A percentile compares a stretch with the other conserved stretches of the same genome.
phyloP scores from a whole-genome alignment of 2,113 vertebrate species.

The Sinosuthora webbiana region DNA sequence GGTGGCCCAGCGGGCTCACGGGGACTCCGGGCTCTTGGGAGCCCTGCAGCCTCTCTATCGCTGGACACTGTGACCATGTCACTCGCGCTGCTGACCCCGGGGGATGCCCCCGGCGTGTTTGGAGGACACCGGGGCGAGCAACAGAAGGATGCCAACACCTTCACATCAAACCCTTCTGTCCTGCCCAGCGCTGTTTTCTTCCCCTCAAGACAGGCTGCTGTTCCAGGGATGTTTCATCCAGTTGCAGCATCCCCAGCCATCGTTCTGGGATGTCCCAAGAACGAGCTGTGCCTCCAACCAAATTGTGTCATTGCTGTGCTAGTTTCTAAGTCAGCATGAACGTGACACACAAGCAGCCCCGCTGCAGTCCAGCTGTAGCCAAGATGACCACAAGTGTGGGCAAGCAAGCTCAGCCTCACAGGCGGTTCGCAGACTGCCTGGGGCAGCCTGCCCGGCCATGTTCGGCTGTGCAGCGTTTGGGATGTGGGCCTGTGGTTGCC shows the following conservation, averaged over 20 bases:
- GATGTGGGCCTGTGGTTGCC: rapidly evolving
- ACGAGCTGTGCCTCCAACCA: background rate
- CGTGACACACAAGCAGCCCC: rapidly evolving
- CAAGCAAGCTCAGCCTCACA: background rate
- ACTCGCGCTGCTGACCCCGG: background rate
- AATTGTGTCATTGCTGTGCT: background rate
- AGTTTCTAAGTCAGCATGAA: background rate
- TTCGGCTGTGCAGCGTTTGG: background rate
- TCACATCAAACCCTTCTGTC: background rate
- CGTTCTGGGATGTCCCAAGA: background rate
- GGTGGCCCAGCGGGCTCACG: background rate
- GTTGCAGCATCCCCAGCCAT: background rate
- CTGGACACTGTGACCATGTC: background rate
- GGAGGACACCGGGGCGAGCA: background rate
- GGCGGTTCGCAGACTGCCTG: background rate
- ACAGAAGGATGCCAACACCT: background rate
- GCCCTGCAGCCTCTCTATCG: background rate
- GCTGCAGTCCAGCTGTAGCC: background rate
- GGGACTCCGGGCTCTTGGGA: background rate
- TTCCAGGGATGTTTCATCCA: background rate
- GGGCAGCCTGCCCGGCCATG: background rate
- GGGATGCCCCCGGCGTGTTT: background rate
- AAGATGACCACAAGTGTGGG: background rate
- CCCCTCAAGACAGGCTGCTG: background rate
- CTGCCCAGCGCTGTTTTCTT: background rate